phyloP scores from a whole-genome alignment of 2,888 invertebrate species.

The Dryocosmus kuriphilus region DNA sequence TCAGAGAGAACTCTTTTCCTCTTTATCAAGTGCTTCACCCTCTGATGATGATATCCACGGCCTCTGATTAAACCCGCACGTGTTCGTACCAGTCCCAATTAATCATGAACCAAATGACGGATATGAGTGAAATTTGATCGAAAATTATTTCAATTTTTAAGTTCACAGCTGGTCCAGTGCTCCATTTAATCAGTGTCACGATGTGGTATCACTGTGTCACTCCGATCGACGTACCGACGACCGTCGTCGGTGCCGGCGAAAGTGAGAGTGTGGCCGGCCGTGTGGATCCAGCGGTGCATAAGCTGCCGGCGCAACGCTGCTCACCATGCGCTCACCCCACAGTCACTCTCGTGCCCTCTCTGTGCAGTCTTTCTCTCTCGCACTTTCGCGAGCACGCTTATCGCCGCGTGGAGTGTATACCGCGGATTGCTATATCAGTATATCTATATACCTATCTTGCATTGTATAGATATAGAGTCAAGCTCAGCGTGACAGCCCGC shows the following conservation, averaged over 20 bases:
- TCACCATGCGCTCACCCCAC: slow-evolving; percentile 46
- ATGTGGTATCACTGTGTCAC: slow-evolving; percentile 59
- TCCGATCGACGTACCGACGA: slow-evolving; percentile 61
- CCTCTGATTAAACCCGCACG: background rate
- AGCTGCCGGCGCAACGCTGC: slow-evolving; percentile 50
- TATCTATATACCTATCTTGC: background rate
- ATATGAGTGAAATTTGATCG: background rate
- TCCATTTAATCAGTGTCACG: slow-evolving; percentile 45
- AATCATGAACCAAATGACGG: background rate
- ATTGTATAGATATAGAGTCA: slow-evolving; percentile 15
- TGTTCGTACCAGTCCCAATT: background rate
- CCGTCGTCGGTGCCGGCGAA: slow-evolving; percentile 74
- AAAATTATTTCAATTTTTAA: background rate
- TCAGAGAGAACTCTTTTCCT: slow-evolving; percentile 1
- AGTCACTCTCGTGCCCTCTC: slow-evolving; percentile 24
- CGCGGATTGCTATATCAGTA: slow-evolving; percentile 24
- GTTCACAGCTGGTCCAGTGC: background rate
- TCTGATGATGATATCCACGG: background rate
- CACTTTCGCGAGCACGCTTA: slow-evolving; percentile 21
- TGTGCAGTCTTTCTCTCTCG: slow-evolving; percentile 6
- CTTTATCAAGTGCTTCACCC: background rate
- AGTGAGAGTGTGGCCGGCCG: slow-evolving; percentile 73
- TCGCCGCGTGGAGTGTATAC: slow-evolving; percentile 11
- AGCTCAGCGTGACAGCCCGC: slow-evolving; percentile 52
- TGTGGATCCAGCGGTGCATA: slow-evolving; percentile 70